Conservation (phyloP, 2,797 vertebrate species). For the Capromys pilorides region DNA sequence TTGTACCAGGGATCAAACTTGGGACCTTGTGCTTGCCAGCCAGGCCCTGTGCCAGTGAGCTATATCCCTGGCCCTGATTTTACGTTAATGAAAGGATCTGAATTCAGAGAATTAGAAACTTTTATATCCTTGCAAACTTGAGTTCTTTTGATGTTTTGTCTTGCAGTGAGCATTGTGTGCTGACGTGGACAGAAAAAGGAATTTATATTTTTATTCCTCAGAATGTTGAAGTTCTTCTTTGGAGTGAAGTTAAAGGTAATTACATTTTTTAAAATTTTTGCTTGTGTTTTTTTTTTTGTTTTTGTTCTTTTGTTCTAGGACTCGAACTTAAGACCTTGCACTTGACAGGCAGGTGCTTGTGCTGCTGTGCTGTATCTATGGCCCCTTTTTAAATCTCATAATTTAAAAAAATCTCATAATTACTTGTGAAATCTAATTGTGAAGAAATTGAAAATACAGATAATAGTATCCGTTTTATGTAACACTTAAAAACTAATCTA, state of each 20-base stretch:
- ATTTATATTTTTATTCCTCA: constrained; percentile 96
- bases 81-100: neutral
- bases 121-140: neutral
- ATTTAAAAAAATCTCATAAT: neutral
- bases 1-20: no score
- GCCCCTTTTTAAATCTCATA: neutral
- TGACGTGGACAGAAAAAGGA: constrained; percentile 96
- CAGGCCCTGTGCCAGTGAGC: no score
- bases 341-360: no score
- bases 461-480: neutral
- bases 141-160: constrained; percentile 56
- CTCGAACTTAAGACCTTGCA: no score
- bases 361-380: no score
- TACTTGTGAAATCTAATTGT: constrained; percentile 50
- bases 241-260: constrained; percentile 95
- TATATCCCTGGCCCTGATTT: neutral
- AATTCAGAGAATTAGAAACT: constrained; percentile 45
- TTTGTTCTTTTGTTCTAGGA: no score
- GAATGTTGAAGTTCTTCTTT: constrained; percentile 95
- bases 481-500: neutral
- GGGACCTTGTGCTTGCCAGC: no score
- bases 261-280: constrained; percentile 48
- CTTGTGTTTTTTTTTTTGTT: no score
- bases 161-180: constrained; percentile 93
- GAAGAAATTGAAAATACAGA: constrained; percentile 41